Percentiles rank a stretch among this genome's conserved stretches.
phyloP scores from a whole-genome alignment of 2,888 invertebrate genomes.

The Leucophenga maculata region DNA sequence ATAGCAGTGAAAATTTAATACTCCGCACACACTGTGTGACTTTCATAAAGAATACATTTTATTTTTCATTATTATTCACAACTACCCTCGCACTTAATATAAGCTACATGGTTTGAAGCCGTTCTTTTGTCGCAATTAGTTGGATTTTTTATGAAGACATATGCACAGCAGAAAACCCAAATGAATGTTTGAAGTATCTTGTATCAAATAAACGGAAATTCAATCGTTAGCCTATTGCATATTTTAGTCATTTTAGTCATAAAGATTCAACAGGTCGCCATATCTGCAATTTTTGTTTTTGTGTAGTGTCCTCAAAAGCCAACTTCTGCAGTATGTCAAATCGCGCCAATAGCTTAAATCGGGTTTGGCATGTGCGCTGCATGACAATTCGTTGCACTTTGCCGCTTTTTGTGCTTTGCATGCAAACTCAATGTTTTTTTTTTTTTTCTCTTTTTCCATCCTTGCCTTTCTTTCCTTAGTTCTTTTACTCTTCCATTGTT shows the following conservation, averaged over 20 bases:
- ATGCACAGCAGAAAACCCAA: not conserved
- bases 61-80: not conserved
- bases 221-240: slow-evolving; percentile 29
- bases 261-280: slow-evolving; percentile 49
- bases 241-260: slow-evolving; percentile 43
- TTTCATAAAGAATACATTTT: no score
- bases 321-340: not conserved
- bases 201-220: slow-evolving; percentile 53
- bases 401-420: not conserved
- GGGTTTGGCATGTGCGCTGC: slow-evolving; percentile 30
- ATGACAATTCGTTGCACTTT: not conserved
- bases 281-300: not conserved
- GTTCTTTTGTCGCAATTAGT: slow-evolving; percentile 21
- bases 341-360: not conserved
- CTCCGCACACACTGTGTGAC: no score
- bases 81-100: not conserved
- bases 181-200: not conserved
- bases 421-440: no score
- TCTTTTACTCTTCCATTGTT: not conserved
- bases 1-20: no score
- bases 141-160: no score
- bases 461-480: not conserved
- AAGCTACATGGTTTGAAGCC: not conserved
- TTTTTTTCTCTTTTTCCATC: no score
- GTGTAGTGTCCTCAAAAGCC: not conserved